Evolutionary conservation across 2,888 invertebrate species (phyloP).

Genomic region (Limnephilus auricula): DNA sequence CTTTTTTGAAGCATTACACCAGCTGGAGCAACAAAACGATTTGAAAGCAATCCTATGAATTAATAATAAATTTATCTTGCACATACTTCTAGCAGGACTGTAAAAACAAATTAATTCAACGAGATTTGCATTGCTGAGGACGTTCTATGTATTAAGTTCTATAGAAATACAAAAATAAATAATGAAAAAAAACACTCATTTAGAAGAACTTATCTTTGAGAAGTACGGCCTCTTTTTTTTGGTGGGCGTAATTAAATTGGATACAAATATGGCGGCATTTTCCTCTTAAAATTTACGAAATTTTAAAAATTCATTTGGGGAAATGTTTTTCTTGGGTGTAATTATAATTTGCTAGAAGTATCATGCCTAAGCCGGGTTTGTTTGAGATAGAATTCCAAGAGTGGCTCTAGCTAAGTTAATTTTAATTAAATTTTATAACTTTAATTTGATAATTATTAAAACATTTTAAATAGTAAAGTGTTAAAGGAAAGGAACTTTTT

Average conservation of each 20-base stretch:
- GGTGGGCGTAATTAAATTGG: neutral
- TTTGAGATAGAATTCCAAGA: neutral
- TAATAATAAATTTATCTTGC: neutral
- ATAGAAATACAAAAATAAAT: neutral
- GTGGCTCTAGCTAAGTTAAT: neutral
- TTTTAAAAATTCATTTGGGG: neutral
- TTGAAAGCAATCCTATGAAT: too few relatives aligned
- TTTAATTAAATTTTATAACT: neutral
- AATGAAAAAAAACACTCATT: neutral
- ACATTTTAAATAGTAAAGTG: too few relatives aligned
- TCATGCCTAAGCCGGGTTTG: neutral
- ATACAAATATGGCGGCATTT: neutral
- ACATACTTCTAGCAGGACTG: neutral
- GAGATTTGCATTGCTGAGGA: neutral
- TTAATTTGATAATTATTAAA: neutral
- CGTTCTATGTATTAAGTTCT: neutral
- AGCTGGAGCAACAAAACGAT: too few relatives aligned
- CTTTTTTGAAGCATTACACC: too few relatives aligned
- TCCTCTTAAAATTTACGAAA: neutral
- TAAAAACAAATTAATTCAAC: neutral
- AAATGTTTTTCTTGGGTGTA: conserved; percentile 14
- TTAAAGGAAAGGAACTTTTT: too few relatives aligned
- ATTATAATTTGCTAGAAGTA: conserved; percentile 27
- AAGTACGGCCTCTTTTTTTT: neutral
- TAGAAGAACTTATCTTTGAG: neutral